Percentiles rank a stretch among this genome's conserved stretches.
These are phyloP conservation scores for Stenichneumon culpator DNA, from an alignment of 2,888 invertebrate species.

Conservation along the genomic window DNA sequence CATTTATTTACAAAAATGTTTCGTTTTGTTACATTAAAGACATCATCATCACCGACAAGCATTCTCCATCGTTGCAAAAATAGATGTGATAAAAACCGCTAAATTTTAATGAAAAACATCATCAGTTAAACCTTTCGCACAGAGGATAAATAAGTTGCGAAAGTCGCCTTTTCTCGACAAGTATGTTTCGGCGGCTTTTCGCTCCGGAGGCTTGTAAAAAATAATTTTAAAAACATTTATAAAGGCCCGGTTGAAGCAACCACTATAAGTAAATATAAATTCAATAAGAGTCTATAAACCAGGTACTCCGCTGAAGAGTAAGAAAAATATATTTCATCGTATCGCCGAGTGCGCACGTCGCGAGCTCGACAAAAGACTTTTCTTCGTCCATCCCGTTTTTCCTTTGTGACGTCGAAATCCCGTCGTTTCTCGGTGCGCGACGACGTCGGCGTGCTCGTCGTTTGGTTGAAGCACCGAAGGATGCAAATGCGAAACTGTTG, in stretches of 20 bases:
- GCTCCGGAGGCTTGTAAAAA: neutral
- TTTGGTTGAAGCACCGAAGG: slow-evolving; percentile 57
- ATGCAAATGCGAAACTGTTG: slow-evolving; percentile 57
- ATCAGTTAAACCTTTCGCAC: too few species aligned
- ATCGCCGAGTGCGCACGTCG: neutral
- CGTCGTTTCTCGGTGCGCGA: neutral
- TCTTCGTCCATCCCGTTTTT: slow-evolving; percentile 21
- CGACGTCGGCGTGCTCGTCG: slow-evolving; percentile 5
- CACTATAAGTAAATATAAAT: slow-evolving; percentile 36
- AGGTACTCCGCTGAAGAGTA: slow-evolving; percentile 38
- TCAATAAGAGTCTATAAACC: slow-evolving; percentile 50
- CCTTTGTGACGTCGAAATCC: neutral
- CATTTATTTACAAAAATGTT: too few species aligned
- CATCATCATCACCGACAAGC: neutral
- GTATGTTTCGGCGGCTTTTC: slow-evolving; percentile 34
- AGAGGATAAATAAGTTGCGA: slow-evolving; percentile 3
- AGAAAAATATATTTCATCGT: slow-evolving; percentile 53
- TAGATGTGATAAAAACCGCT: neutral
- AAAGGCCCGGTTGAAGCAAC: neutral
- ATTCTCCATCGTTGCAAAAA: neutral
- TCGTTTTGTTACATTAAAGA: neutral
- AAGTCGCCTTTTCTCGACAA: slow-evolving; percentile 24
- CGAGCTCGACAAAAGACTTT: slow-evolving; percentile 52
- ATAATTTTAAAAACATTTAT: neutral
- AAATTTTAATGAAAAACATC: neutral